Base-by-base conservation (phyloP, 2,888 invertebrate species). In the Plagodis pulveraria region DNA sequence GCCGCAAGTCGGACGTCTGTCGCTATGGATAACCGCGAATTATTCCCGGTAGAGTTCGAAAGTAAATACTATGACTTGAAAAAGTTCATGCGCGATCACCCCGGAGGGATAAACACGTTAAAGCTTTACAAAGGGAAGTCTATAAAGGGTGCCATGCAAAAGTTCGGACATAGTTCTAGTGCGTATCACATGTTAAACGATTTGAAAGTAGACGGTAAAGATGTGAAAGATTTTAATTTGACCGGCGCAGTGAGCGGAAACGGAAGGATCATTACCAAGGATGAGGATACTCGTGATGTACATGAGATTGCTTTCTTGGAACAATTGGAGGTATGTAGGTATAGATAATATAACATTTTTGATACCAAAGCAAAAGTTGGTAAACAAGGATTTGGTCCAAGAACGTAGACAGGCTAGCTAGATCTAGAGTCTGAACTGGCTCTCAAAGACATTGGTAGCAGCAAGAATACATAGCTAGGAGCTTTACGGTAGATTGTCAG, bases 41-140 rank as follows among this genome's bases (percentile, higher is more conserved):
- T 69, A n/a, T 91, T 91, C 65, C 83, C 83, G 12, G 86, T 93
- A 0, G 63, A 65, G 32, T 93, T 88, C 75, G 85, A 89, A 59
- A 88, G 89, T 7, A 86, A 93, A 41, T 83, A 82, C 50, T 96
- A 96, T 83, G 94, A 97, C 76, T 87, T 97, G 54, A 86, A 93
- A 48, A 81, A 89, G 40, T 96, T 97, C 74, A 71, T 96, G 51
- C 93, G 93, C 52, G 95, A 96, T 71, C 96, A 97, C 81, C 97
- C 97, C 0, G 97, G 96, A 0, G 96, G 97, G 0, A 80, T 94
- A 0, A 95, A 94, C 71, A 95, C 95, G 0, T 81, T 97, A 0
- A 86, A 92, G 67, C 82, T 83, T n/a, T 95, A 90, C 68, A 85
- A 90, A 72, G 93, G 93, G 5, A 93, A 90, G 72, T 93, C 93